phyloP scores from a whole-genome alignment of 2,888 invertebrate genomes.

The Gibbula magus region DNA sequence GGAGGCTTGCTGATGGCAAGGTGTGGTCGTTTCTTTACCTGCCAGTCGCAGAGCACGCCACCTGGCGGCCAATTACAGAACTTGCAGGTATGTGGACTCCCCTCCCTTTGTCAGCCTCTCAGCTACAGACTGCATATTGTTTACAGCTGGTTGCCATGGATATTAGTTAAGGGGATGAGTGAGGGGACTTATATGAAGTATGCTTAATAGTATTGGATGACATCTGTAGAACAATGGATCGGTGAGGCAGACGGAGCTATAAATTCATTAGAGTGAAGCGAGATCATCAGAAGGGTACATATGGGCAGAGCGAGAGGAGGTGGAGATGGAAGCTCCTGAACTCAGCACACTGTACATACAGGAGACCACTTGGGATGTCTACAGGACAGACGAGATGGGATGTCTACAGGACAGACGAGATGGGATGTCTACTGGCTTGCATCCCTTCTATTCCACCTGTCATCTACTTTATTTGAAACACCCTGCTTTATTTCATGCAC shows the following conservation, averaged over 20 bases:
- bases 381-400: too few relatives aligned
- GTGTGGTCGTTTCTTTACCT: slow-evolving; percentile 19
- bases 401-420: too few relatives aligned
- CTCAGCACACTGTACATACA: too few relatives aligned
- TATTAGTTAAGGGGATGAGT: slow-evolving; percentile 23
- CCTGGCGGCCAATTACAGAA: slow-evolving; percentile 17
- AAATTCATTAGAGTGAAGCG: slow-evolving; percentile 2
- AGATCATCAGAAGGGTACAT: background rate
- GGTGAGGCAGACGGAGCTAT: background rate
- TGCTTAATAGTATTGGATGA: slow-evolving; percentile 21
- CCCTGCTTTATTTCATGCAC: too few relatives aligned
- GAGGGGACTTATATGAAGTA: slow-evolving; percentile 21
- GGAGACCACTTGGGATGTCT: too few relatives aligned
- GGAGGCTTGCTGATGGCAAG: background rate
- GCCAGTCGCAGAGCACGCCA: background rate
- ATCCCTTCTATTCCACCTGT: too few relatives aligned
- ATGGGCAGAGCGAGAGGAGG: background rate
- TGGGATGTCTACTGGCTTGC: too few relatives aligned
- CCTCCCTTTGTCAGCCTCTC: background rate
- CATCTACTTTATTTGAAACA: too few relatives aligned
- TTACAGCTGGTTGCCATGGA: slow-evolving; percentile 15
- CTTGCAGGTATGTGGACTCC: slow-evolving; percentile 9
- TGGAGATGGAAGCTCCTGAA: background rate
- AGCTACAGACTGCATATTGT: slow-evolving; percentile 6
- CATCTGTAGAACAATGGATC: slow-evolving; percentile 24